Percentiles rank a stretch among this genome's conserved stretches.
phyloP scores from a whole-genome alignment of 1,140 invertebrate genomes.

The Drosophila bocki region DNA sequence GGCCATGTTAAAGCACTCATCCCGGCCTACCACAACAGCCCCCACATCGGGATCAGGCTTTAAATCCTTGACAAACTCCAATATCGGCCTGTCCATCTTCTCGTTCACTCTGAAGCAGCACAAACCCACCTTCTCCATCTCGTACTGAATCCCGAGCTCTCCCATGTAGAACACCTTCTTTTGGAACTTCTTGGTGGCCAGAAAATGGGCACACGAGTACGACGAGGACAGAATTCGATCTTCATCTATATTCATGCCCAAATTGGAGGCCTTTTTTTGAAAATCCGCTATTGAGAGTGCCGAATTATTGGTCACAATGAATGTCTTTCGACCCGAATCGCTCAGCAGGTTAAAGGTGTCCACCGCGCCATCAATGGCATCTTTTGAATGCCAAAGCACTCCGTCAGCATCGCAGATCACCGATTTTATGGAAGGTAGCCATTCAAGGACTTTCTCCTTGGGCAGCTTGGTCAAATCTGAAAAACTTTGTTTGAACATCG shows the following conservation, averaged over 20 bases:
- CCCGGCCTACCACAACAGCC: slow-evolving; percentile 56
- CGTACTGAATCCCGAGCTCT: slow-evolving; percentile 33
- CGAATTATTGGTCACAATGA: slow-evolving; percentile 55
- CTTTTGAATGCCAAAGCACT: slow-evolving; percentile 55
- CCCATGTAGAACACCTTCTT: slow-evolving; percentile 59
- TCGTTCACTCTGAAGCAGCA: slow-evolving; percentile 1
- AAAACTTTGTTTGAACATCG: slow-evolving; percentile 60
- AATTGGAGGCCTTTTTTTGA: slow-evolving; percentile 25
- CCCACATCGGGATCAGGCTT: slow-evolving; percentile 56
- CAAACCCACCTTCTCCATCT: slow-evolving; percentile 35
- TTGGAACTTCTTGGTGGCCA: slow-evolving; percentile 43
- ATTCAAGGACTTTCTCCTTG: slow-evolving; percentile 50
- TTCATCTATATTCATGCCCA: slow-evolving; percentile 23
- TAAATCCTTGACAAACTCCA: slow-evolving; percentile 26
- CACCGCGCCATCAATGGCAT: slow-evolving; percentile 25
- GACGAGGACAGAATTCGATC: slow-evolving; percentile 21
- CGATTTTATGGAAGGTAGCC: slow-evolving; percentile 47
- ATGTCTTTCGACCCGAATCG: slow-evolving; percentile 20
- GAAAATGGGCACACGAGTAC: slow-evolving; percentile 35
- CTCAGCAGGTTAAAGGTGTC: slow-evolving; percentile 48
- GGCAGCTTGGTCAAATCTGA: slow-evolving; percentile 50
- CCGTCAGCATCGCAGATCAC: slow-evolving; percentile 68
- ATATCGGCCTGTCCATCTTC: slow-evolving; percentile 4
- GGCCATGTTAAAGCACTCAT: slow-evolving; percentile 53
- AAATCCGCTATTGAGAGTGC: background rate